Evolutionary conservation across 2,797 vertebrate species (phyloP).

Genomic region (Megaceryle alcyon): DNA sequence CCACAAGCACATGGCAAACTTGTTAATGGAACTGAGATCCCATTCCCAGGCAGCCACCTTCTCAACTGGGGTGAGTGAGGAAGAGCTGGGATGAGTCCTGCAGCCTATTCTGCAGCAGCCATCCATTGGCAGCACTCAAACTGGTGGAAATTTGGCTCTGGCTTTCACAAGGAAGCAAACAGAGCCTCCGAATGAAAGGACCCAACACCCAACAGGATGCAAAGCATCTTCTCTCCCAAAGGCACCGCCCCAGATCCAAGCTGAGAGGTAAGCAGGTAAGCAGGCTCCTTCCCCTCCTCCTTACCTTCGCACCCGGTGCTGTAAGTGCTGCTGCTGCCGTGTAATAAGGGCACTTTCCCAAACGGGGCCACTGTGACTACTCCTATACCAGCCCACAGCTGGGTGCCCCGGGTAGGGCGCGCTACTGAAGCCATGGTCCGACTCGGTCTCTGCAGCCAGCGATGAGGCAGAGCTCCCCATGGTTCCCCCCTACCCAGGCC

Average conservation of each 20-base stretch:
- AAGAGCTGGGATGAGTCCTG: neutral
- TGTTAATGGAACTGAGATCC: neutral
- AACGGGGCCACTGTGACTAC: slow-evolving; percentile 87
- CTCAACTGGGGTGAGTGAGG: neutral
- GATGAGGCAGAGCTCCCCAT: slow-evolving; percentile 99
- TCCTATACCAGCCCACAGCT: slow-evolving; percentile 91
- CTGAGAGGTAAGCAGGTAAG: slow-evolving; percentile 25
- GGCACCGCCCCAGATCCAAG: neutral
- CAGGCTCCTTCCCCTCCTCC: slow-evolving; percentile 65
- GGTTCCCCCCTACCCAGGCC: slow-evolving; percentile 74
- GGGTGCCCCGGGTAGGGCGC: slow-evolving; percentile 86
- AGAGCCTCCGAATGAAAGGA: neutral
- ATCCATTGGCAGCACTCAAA: neutral
- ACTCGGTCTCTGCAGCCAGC: slow-evolving; percentile 92
- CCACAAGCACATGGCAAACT: neutral
- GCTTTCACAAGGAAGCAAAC: neutral
- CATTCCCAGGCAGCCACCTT: neutral
- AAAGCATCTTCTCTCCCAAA: neutral
- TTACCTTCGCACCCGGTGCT: slow-evolving; percentile 93
- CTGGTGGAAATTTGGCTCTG: fast-evolving
- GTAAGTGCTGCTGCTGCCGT: slow-evolving; percentile 86
- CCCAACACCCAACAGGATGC: neutral
- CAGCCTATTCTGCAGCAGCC: neutral
- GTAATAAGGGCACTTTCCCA: slow-evolving; percentile 93
- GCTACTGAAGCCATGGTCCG: slow-evolving; percentile 91